Base-by-base conservation (phyloP, 2,113 vertebrate genomes). In the Otus sunia region DNA sequence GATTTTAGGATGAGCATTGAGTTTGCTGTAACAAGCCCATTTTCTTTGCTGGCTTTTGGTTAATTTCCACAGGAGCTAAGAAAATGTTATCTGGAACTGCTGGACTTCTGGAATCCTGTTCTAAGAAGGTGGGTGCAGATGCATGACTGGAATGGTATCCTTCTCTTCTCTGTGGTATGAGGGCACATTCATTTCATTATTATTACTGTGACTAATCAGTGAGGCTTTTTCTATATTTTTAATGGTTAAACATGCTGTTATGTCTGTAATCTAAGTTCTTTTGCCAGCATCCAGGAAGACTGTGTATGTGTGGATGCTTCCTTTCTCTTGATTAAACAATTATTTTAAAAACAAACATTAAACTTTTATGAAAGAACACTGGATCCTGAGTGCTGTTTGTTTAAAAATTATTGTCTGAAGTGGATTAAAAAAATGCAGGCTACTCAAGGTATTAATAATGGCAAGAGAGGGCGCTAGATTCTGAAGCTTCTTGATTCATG, bases 61-160 rank as follows among this genome's bases (percentile, higher is more conserved):
- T 97, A 72, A 72, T 96, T 94, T 92, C 63, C 59, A 72, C 88
- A 96, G 93, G 84, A 90, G 30, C n/a, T 71, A 79, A 76, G 79
- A 86, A 92, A 45, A 74, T 21, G 7, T 62, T 80, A 62, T 0
- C 36, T 86, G 84, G 72, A 95, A 58, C 79, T 81, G 49, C 60
- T 79, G 86, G 78, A 90, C 56, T 90, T 76, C 59, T 64, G 86
- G 66, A 85, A 72, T 84, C 50, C 41, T 85, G 9, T 67, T 91
- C 39, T 66, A 79, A 82, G n/a, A 90, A 97, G 95, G 96, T 97
- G 72, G 77, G 96, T 97, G 37, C 60, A 80, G 47, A 93, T 87
- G 80, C 88, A 85, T 96, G 83, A 60, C 17, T 52, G 52, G 36
- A 67, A 68, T 67, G 39, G 27, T 79, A 20, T 66, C n/a, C 55